phyloP scores from a whole-genome alignment of 2,888 invertebrate genomes.

The Zootermopsis nevadensis region DNA sequence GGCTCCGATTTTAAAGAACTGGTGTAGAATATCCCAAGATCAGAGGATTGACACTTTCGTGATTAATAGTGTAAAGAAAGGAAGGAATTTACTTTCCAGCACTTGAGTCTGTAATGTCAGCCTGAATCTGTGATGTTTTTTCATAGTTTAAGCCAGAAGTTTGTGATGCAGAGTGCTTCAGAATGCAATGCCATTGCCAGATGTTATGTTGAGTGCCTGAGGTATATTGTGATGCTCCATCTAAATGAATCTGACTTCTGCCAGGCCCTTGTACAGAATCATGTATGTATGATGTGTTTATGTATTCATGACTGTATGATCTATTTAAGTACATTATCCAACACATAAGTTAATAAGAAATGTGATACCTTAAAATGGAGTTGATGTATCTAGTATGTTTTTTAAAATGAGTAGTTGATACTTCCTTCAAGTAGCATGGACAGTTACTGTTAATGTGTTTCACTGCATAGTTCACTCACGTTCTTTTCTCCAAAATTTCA shows the following conservation, averaged over 20 bases:
- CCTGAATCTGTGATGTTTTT: slow-evolving; percentile 20
- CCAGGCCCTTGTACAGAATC: slow-evolving; percentile 61
- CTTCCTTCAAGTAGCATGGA: too few relatives aligned
- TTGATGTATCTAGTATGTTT: too few relatives aligned
- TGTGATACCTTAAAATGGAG: too few relatives aligned
- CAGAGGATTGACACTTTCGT: neutral
- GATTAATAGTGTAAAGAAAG: neutral
- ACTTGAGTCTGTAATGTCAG: neutral
- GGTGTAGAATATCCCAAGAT: neutral
- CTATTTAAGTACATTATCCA: neutral
- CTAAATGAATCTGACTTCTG: slow-evolving; percentile 63
- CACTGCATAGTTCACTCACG: too few relatives aligned
- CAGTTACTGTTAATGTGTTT: too few relatives aligned
- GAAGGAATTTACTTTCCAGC: neutral
- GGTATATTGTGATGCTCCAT: slow-evolving; percentile 70
- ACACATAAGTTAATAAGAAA: neutral
- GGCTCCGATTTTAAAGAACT: neutral
- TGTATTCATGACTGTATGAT: too few relatives aligned
- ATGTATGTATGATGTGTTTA: slow-evolving; percentile 43
- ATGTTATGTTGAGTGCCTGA: slow-evolving; percentile 80
- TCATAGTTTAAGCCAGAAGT: slow-evolving; percentile 71
- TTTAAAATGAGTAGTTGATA: too few relatives aligned
- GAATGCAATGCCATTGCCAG: slow-evolving; percentile 76
- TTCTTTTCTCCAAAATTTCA: too few relatives aligned
- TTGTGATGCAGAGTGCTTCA: slow-evolving; percentile 71